These are phyloP conservation scores for Gobio occitaniae DNA, from an alignment of 2,797 vertebrate species.

Conservation along the genomic window DNA sequence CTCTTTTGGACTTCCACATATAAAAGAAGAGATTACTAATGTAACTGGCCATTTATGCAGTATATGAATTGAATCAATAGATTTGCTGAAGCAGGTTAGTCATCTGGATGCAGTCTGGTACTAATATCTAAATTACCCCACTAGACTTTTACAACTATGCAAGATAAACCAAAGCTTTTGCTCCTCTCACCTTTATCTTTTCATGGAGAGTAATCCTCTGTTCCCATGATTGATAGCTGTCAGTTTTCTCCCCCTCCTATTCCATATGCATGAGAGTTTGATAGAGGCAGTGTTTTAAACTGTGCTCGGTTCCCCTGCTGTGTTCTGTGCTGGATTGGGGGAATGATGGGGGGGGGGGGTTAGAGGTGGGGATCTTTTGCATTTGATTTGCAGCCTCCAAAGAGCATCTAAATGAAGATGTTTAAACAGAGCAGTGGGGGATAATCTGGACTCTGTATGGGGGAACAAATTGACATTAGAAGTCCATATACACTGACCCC, in stretches of 20 bases:
- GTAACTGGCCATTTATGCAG: neutral
- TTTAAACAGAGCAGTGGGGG: constrained; percentile 58
- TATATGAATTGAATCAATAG: neutral
- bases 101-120: constrained; percentile 18
- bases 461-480: constrained; percentile 45
- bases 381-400: constrained; percentile 59
- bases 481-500: constrained; percentile 51
- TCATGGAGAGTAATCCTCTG: constrained; percentile 37
- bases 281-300: constrained; percentile 54
- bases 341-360: constrained; percentile 36
- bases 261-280: constrained; percentile 56
- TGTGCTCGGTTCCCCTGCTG: constrained; percentile 51
- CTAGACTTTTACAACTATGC: constrained; percentile 27
- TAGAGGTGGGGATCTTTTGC: constrained; percentile 49
- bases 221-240: constrained; percentile 59
- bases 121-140: constrained; percentile 29
- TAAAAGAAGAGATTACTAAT: neutral
- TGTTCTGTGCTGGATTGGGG: constrained; percentile 34
- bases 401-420: constrained; percentile 58
- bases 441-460: constrained; percentile 46
- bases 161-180: constrained; percentile 36
- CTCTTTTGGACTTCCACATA: neutral
- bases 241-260: constrained; percentile 55
- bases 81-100: neutral
- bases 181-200: constrained; percentile 30